Conservation (phyloP, 2,888 invertebrate species). For the Xestia sexstrigata region DNA sequence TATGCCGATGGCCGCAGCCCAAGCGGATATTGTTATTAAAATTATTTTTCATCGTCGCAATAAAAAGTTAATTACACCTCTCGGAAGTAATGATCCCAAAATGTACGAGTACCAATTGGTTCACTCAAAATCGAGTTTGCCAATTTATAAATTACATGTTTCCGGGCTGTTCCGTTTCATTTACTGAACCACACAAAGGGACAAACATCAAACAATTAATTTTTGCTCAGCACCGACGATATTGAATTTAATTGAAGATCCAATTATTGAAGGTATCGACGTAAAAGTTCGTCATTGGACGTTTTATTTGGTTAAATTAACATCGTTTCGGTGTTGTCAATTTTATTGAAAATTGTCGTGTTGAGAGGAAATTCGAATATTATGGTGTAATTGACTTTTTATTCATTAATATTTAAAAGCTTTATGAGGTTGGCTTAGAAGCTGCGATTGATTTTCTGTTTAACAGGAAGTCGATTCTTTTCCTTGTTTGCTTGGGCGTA, state of each 20-base stretch:
- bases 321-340: slow-evolving; percentile 3
- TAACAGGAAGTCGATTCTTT: background rate
- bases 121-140: slow-evolving; percentile 40
- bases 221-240: slow-evolving; percentile 33
- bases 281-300: slow-evolving; percentile 23
- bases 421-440: background rate
- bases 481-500: background rate
- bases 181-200: slow-evolving; percentile 47
- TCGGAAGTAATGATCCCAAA: slow-evolving; percentile 26
- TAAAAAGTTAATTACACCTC: slow-evolving; percentile 22
- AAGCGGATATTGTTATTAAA: background rate
- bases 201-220: slow-evolving; percentile 54
- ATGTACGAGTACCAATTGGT: slow-evolving; percentile 2
- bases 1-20: background rate
- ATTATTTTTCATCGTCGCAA: background rate
- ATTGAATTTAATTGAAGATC: slow-evolving; percentile 49
- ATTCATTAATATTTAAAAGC: background rate
- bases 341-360: background rate
- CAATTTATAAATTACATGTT: slow-evolving; percentile 54
- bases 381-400: background rate
- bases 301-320: slow-evolving; percentile 41
- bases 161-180: slow-evolving; percentile 34
- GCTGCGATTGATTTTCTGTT: background rate
- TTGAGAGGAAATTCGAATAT: background rate
- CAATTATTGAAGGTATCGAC: slow-evolving; percentile 40